Evolutionary conservation across 2,113 vertebrate species (phyloP), one percentile per base, ranked within the genome.

Genomic region (Upupa epops): DNA sequence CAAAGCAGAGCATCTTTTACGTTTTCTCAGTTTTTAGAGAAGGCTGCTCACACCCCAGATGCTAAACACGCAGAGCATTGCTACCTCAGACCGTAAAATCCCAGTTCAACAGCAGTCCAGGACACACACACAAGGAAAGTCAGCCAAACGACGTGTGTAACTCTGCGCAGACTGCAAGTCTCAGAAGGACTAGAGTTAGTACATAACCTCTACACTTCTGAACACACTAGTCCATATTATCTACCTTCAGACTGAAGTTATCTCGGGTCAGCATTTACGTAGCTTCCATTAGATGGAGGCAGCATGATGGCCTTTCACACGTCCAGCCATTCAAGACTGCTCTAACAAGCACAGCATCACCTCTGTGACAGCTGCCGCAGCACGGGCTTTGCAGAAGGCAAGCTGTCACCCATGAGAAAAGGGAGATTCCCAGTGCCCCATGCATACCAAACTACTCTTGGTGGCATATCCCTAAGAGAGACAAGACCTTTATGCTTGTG

Each of bases 311-410:
- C 45, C 65, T 60, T 72, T 59, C 61, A 68, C 7, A 45, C 54
- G 34, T 7, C 34, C 37, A 84, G 34, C 4, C 10, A 89, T 59
- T 64, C 89, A 81, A 84, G 61, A 75, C 29, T 64, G 61, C 65
- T 84, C 70, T 52, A 87, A 82, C 54, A 86, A 84, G 84, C 87
- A 90, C 70, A 94, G 65, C 58, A 84, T 29, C 84, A 60, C 45
- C 85, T 60, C 61, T 48, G 45, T 37, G 52, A 82, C 0, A 1
- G 16, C 16, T 75, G 74, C 82, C 66, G 60, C 54, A 37, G 49
- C 56, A 75, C 9, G 14, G 26, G 11, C 59, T 94, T 84, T 68
- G 34, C 54, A 84, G 58, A 74, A 84, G 78, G 76, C 1, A 4
- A 83, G n/a, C 46, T 83, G 69, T 70, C 76, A 80, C 32, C 42